Evolutionary conservation across 2,113 vertebrate species (phyloP).

Genomic region (Saccopteryx bilineata): DNA sequence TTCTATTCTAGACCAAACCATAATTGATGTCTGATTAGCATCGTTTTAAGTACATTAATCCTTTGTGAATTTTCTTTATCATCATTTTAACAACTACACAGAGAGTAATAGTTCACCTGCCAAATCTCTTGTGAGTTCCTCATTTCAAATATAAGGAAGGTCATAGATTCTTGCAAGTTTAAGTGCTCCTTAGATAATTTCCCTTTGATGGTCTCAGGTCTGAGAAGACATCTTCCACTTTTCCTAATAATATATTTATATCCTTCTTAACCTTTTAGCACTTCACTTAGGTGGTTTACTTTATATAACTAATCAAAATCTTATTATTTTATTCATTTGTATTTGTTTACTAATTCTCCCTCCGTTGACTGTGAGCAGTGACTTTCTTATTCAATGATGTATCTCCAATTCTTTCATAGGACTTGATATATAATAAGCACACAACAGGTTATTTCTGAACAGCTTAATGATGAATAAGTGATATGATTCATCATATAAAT

Average conservation of each 20-base stretch:
- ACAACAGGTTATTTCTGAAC: background rate
- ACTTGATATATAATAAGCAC: background rate
- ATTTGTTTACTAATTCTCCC: background rate
- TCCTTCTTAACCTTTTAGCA: background rate
- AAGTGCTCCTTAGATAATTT: background rate
- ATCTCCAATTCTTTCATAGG: background rate
- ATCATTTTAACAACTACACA: slow-evolving; percentile 39
- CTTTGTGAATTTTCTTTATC: slow-evolving; percentile 47
- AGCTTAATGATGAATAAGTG: slow-evolving; percentile 20
- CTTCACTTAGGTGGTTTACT: background rate
- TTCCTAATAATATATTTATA: background rate
- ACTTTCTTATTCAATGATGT: background rate
- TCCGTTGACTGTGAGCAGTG: background rate
- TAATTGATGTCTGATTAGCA: background rate
- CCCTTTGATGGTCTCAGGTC: background rate
- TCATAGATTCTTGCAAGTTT: background rate
- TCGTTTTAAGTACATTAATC: slow-evolving; percentile 13
- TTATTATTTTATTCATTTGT: background rate
- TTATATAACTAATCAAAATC: background rate
- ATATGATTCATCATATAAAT: background rate
- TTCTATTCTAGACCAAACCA: background rate
- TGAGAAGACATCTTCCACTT: background rate
- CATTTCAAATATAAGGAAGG: background rate
- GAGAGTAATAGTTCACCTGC: background rate
- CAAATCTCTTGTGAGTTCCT: background rate